Conservation (phyloP, 2,113 vertebrate genomes). For the Lutjanus erythropterus region DNA sequence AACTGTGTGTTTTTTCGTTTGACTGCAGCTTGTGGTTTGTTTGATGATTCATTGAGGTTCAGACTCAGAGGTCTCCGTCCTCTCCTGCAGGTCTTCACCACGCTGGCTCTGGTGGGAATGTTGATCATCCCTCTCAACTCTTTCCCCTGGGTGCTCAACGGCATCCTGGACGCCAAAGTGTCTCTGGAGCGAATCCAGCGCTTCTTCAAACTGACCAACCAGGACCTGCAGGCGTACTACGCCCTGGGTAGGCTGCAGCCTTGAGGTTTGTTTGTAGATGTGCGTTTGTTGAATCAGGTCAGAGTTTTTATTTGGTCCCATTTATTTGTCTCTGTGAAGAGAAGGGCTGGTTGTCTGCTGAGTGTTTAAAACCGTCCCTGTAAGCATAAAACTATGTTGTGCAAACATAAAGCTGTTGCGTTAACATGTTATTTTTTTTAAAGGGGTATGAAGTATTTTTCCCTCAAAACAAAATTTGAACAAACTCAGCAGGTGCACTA, state of each 20-base stretch:
- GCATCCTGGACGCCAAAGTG: slow-evolving; percentile 94
- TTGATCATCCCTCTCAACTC: slow-evolving; percentile 93
- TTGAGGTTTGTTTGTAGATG: not conserved
- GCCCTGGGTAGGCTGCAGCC: slow-evolving; percentile 60
- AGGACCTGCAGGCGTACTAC: slow-evolving; percentile 90
- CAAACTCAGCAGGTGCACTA: not conserved
- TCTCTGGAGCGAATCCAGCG: slow-evolving; percentile 94
- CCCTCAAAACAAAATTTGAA: not conserved
- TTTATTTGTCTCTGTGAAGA: not conserved
- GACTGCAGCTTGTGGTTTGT: not conserved
- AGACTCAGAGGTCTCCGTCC: not conserved
- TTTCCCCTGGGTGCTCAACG: slow-evolving; percentile 96
- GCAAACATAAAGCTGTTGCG: not conserved
- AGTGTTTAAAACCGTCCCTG: not conserved
- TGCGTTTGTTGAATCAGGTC: too few relatives aligned
- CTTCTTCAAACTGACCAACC: slow-evolving; percentile 90
- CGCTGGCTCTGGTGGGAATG: slow-evolving; percentile 93
- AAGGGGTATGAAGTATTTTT: not conserved
- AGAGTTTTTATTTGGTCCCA: not conserved
- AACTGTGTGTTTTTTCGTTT: not conserved
- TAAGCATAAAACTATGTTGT: not conserved
- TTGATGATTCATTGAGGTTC: not conserved
- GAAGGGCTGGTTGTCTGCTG: not conserved
- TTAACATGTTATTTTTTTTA: not conserved
- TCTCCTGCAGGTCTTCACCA: slow-evolving; percentile 92